phyloP scores from a whole-genome alignment of 2,797 vertebrate genomes.

The Xenopus petersii region DNA sequence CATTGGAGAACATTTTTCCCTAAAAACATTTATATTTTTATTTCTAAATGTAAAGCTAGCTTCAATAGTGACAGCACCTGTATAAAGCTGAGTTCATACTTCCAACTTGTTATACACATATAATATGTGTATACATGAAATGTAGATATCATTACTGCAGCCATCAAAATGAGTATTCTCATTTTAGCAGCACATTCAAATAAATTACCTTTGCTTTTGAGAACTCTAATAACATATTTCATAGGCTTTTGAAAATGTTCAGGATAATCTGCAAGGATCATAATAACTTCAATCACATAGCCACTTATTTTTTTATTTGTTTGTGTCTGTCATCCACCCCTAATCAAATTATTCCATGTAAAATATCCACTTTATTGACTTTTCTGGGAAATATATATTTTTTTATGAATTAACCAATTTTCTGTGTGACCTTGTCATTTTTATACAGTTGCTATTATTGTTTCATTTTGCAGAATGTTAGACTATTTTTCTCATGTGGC shows the following conservation, averaged over 20 bases:
- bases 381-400: neutral
- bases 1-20: no score
- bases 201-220: neutral
- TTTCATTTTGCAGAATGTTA: neutral
- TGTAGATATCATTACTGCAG: neutral
- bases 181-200: neutral
- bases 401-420: neutral
- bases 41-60: no score
- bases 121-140: no score
- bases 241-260: neutral
- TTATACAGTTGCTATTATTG: neutral
- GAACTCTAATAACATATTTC: neutral
- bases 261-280: neutral
- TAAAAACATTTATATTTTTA: no score
- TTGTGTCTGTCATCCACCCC: neutral
- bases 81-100: no score
- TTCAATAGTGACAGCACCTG: no score
- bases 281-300: neutral
- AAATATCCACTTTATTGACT: neutral
- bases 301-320: neutral
- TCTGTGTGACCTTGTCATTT: slow-evolving; percentile 3
- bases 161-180: neutral
- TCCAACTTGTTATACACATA: no score
- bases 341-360: neutral
- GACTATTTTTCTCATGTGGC: slow-evolving; percentile 6